Evolutionary conservation across 2,113 vertebrate genomes (phyloP).

Genomic region (Bos indicus): DNA sequence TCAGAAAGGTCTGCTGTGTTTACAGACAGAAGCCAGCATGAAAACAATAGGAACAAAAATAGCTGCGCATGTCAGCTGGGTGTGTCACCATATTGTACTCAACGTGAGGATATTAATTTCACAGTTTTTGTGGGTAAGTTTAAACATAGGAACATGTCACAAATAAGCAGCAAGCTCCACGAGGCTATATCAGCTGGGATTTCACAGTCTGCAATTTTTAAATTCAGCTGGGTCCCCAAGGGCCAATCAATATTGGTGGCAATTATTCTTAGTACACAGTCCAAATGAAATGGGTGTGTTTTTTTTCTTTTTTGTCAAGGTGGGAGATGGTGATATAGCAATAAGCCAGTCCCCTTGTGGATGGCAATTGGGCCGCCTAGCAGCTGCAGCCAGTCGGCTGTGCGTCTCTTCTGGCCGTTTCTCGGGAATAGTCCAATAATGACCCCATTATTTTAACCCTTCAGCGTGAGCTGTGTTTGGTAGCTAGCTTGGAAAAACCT

Average conservation of each 20-base stretch:
- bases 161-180: constrained; percentile 54
- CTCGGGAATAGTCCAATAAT: constrained; percentile 50
- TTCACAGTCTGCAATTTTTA: constrained; percentile 68
- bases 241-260: constrained; percentile 78
- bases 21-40: not conserved
- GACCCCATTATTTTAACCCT: constrained; percentile 67
- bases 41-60: constrained; percentile 11
- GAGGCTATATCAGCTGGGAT: constrained; percentile 68
- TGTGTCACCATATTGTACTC: constrained; percentile 42
- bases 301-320: constrained; percentile 18
- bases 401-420: not conserved
- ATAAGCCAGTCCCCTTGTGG: constrained; percentile 53
- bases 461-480: not conserved
- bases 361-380: not conserved
- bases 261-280: constrained; percentile 71
- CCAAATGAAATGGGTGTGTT: constrained; percentile 40
- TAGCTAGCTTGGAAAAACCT: not conserved
- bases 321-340: constrained; percentile 56
- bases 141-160: constrained; percentile 71
- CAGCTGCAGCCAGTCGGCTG: constrained; percentile 47
- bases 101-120: constrained; percentile 45
- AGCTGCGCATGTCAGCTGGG: not conserved
- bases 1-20: not conserved
- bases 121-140: constrained; percentile 69
- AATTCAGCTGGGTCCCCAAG: constrained; percentile 64